Conservation (phyloP, 1,140 invertebrate species). For the Akabosia matsudoensis region DNA sequence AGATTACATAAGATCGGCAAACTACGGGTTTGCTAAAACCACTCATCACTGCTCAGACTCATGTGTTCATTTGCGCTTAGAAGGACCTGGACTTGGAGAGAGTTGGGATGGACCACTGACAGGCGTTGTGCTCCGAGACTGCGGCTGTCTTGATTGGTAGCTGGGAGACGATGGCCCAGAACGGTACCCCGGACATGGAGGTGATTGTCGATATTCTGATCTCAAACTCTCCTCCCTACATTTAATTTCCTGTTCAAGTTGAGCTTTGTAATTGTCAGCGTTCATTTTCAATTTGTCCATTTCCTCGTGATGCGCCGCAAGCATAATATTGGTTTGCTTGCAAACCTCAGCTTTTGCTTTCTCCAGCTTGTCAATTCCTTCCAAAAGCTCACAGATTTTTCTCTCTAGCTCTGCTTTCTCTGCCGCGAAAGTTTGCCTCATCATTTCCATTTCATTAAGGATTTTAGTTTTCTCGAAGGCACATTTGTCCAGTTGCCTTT, state of each 20-base stretch:
- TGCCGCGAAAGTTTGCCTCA: neutral
- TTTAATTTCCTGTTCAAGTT: constrained; percentile 28
- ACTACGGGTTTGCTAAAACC: too few relatives aligned
- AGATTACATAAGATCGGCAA: too few relatives aligned
- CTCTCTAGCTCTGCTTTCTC: constrained; percentile 12
- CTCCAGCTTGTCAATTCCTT: constrained; percentile 21
- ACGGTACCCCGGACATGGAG: too few relatives aligned
- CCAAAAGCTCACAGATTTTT: constrained; percentile 20
- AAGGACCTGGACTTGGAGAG: too few relatives aligned
- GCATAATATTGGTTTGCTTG: constrained; percentile 30
- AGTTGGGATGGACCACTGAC: too few relatives aligned
- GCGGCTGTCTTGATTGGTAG: too few relatives aligned
- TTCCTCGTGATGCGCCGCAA: constrained; percentile 38
- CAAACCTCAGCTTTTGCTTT: constrained; percentile 37
- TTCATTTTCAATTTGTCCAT: constrained; percentile 34
- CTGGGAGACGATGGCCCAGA: too few relatives aligned
- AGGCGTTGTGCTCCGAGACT: too few relatives aligned
- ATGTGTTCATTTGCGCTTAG: too few relatives aligned
- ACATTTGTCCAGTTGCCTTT: neutral
- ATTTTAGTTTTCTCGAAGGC: neutral
- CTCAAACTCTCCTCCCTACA: constrained; percentile 9
- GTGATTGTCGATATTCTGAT: too few relatives aligned
- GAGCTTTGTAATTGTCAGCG: constrained; percentile 23
- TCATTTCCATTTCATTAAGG: neutral
- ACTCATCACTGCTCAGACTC: too few relatives aligned